Conservation (phyloP, 2,113 vertebrate genomes). For the Thunnus maccoyii region DNA sequence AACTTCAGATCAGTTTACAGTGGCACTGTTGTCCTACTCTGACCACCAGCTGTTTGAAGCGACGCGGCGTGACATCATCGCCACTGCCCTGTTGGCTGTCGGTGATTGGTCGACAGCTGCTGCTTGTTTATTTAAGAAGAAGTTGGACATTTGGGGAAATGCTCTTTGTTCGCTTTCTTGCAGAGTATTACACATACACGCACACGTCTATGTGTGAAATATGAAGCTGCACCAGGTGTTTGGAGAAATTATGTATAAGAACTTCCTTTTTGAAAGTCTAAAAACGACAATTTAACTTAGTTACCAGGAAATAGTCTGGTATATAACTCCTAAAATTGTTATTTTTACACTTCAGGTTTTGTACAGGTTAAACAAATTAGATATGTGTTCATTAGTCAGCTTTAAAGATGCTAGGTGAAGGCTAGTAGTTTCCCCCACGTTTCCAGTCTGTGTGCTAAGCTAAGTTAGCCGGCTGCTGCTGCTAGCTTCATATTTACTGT, state of each 20-base stretch:
- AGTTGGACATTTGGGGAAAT: not conserved
- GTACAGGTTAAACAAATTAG: not conserved
- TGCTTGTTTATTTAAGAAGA: not conserved
- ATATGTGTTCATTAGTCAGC: not conserved
- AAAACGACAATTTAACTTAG: no score
- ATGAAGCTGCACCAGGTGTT: no score
- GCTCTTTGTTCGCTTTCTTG: not conserved
- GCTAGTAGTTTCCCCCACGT: not conserved
- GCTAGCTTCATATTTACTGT: not conserved
- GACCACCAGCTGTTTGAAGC: slow-evolving; percentile 33
- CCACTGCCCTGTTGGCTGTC: not conserved
- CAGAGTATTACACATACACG: no score
- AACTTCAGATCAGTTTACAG: slow-evolving; percentile 36
- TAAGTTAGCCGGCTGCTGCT: no score
- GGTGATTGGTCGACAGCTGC: slow-evolving; percentile 4
- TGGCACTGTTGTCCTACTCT: slow-evolving; percentile 42
- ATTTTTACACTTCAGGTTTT: no score
- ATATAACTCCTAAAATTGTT: not conserved
- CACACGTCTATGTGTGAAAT: no score
- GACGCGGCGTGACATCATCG: not conserved
- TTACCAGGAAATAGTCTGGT: not conserved
- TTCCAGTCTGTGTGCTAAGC: not conserved
- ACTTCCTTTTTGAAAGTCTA: no score
- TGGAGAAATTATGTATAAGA: no score
- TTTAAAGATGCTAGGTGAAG: not conserved